Conservation (phyloP, 2,113 vertebrate species). For the Haemorhous mexicanus region DNA sequence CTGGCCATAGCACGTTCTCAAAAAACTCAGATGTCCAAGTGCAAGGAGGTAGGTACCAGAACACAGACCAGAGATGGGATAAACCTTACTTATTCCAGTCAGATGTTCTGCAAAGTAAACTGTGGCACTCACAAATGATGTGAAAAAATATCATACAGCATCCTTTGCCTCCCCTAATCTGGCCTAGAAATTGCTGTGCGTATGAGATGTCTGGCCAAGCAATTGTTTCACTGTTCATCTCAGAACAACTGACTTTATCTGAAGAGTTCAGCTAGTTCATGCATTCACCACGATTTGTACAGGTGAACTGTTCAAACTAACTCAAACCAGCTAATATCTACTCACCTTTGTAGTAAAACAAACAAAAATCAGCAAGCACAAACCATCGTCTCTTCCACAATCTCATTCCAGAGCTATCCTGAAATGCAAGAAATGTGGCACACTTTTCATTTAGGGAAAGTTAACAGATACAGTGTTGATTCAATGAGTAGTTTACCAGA, state of each 20-base stretch:
- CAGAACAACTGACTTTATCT: background rate
- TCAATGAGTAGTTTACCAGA: background rate
- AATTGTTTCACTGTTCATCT: background rate
- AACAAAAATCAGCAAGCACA: slow-evolving; percentile 95
- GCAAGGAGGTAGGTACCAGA: background rate
- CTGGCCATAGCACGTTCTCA: background rate
- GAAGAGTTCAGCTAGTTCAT: background rate
- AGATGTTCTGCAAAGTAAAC: background rate
- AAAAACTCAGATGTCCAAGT: background rate
- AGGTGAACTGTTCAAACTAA: background rate
- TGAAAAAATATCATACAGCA: background rate
- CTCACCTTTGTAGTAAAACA: slow-evolving; percentile 99
- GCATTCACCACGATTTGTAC: background rate
- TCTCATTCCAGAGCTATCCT: slow-evolving; percentile 99
- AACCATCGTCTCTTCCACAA: slow-evolving; percentile 99
- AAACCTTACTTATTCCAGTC: background rate
- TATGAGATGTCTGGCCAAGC: background rate
- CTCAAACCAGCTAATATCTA: background rate
- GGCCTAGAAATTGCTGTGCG: background rate
- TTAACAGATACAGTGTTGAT: background rate
- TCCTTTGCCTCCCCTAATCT: background rate
- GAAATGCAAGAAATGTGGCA: slow-evolving; percentile 54
- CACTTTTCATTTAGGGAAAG: background rate
- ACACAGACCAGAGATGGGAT: background rate
- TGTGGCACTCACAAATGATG: background rate